A percentile compares a stretch with the other conserved stretches of the same genome.
Evolutionary conservation across 2,797 vertebrate genomes (phyloP).

Genomic region (Melanogrammus aeglefinus): DNA sequence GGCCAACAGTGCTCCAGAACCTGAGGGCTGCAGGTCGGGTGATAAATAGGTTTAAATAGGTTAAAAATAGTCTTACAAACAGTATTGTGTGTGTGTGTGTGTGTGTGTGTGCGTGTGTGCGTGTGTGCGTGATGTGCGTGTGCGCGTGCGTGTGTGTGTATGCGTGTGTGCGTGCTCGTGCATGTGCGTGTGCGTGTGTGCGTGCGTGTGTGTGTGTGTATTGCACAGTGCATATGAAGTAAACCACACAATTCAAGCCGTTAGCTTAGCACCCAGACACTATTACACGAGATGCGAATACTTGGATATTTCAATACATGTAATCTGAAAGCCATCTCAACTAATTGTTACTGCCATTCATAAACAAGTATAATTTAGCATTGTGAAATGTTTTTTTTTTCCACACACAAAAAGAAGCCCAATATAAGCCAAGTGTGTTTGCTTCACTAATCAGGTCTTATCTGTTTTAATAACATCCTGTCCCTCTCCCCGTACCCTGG

Average conservation of each 20-base stretch:
- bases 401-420: neutral
- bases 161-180: neutral
- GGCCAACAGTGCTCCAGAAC: slow-evolving; percentile 44
- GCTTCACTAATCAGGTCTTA: neutral
- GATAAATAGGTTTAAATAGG: no score
- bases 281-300: neutral
- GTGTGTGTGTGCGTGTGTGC: no score
- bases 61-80: neutral
- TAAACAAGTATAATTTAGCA: neutral
- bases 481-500: neutral
- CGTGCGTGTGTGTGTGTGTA: neutral
- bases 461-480: neutral
- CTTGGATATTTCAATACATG: neutral
- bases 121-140: neutral
- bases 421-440: neutral
- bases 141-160: neutral
- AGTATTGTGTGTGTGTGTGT: neutral
- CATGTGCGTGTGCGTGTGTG: neutral
- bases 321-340: neutral
- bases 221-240: neutral
- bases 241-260: neutral
- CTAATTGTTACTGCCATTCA: neutral
- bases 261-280: neutral
- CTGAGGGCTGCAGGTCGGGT: slow-evolving; percentile 13
- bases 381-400: neutral